A percentile compares a stretch with the other conserved stretches of the same genome.
Conservation (phyloP, 1,140 invertebrate species). For the Protaetia brevitarsis region DNA sequence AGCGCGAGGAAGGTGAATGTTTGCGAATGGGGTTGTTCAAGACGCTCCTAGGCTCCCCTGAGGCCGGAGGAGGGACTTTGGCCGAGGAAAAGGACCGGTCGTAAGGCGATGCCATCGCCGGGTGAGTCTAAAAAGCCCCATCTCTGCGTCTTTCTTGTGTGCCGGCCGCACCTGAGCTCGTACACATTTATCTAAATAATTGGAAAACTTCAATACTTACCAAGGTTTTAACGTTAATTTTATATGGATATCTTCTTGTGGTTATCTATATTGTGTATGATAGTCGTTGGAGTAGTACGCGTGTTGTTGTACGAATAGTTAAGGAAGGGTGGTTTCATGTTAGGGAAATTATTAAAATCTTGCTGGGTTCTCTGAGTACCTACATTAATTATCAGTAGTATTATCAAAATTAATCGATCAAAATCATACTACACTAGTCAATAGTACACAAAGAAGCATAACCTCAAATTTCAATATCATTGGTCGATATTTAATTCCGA, state of each 20-base stretch:
- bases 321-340: too few species aligned
- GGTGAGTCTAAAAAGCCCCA: conserved; percentile 29
- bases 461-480: too few species aligned
- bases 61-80: conserved; percentile 23
- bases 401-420: too few species aligned
- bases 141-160: conserved; percentile 25
- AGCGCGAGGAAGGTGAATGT: conserved; percentile 38
- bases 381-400: too few species aligned
- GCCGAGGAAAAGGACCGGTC: conserved; percentile 1
- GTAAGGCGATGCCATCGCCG: background rate
- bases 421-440: too few species aligned
- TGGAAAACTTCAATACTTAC: conserved; percentile 30
- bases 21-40: conserved; percentile 44
- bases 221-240: conserved; percentile 22
- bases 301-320: too few species aligned
- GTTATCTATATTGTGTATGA: too few species aligned
- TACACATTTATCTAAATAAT: conserved; percentile 41
- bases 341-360: too few species aligned
- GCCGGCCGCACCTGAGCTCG: conserved; percentile 32
- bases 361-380: too few species aligned
- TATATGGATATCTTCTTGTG: too few species aligned
- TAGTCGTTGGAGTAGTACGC: conserved; percentile 30
- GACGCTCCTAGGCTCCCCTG: conserved; percentile 37
- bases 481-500: too few species aligned
- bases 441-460: too few species aligned